These are phyloP conservation scores for Paratrypauchen microcephalus DNA, from an alignment of 2,797 vertebrate genomes.

Conservation along the genomic window DNA sequence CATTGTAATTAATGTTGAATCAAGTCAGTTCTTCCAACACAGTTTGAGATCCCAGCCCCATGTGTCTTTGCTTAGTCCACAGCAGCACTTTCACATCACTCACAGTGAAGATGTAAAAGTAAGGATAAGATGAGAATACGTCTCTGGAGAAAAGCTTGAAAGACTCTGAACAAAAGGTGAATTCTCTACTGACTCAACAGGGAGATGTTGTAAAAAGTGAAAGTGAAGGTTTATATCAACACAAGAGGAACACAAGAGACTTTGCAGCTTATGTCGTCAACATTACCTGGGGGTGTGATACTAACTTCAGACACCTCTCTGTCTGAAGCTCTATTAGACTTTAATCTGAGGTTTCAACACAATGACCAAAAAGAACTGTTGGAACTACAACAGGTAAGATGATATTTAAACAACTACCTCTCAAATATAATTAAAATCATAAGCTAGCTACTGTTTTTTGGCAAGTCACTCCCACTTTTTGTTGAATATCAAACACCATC, in stretches of 20 bases:
- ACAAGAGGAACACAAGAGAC: neutral
- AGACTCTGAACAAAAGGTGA: conserved; percentile 26
- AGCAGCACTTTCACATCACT: neutral
- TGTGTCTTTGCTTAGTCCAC: neutral
- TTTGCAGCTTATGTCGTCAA: too few species aligned
- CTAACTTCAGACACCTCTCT: too few species aligned
- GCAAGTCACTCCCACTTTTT: too few species aligned
- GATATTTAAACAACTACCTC: too few species aligned
- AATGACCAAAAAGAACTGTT: too few species aligned
- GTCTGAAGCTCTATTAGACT: too few species aligned
- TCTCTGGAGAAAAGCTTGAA: conserved; percentile 19
- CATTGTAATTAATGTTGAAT: neutral
- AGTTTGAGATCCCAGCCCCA: neutral
- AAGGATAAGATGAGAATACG: neutral
- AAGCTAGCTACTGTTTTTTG: too few species aligned
- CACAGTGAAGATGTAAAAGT: neutral
- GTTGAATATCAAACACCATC: too few species aligned
- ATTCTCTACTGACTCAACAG: neutral
- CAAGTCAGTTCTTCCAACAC: neutral
- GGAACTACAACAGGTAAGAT: too few species aligned
- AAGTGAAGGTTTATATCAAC: neutral
- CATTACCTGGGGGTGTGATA: too few species aligned
- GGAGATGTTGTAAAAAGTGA: conserved; percentile 15
- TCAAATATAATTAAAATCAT: too few species aligned
- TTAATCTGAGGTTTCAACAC: too few species aligned